A percentile compares a stretch with the other conserved stretches of the same genome.
Evolutionary conservation across 53 echinoderm and acorn worm species (phyloP).

Genomic region (Hippasteria phrygiana): DNA sequence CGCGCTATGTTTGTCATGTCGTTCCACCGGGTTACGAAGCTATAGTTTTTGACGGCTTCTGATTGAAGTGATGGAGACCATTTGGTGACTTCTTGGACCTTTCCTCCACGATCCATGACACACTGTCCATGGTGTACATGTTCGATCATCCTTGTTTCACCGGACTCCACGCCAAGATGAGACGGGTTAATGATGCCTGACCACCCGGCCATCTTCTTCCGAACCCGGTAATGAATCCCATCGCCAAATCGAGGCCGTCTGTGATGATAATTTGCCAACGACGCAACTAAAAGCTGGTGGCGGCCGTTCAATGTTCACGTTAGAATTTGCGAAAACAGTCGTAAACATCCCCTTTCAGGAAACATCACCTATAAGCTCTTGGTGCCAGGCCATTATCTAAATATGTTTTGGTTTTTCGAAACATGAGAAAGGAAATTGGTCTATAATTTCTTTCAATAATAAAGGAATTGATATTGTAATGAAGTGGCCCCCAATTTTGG

Average conservation of each 20-base stretch:
- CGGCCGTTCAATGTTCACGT: too few species aligned
- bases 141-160: background rate
- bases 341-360: too few species aligned
- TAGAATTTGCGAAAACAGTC: too few species aligned
- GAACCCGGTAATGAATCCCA: background rate
- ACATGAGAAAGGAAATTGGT: too few species aligned
- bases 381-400: too few species aligned
- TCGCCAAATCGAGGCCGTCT: slow-evolving; percentile 28
- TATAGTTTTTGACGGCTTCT: background rate
- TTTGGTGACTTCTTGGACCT: background rate
- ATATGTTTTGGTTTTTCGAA: too few species aligned
- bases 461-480: too few species aligned
- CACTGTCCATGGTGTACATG: background rate
- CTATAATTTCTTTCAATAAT: too few species aligned
- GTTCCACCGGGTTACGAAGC: background rate
- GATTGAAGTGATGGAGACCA: background rate
- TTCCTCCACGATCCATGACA: background rate
- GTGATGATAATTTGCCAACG: slow-evolving; percentile 22
- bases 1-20: background rate
- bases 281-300: too few species aligned
- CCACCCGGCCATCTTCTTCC: slow-evolving; percentile 20
- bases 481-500: too few species aligned
- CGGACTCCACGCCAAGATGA: background rate
- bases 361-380: too few species aligned
- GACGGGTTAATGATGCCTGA: slow-evolving; percentile 6